Evolutionary conservation across 2,113 vertebrate genomes (phyloP).

Genomic region (Syngnathus scovelli): DNA sequence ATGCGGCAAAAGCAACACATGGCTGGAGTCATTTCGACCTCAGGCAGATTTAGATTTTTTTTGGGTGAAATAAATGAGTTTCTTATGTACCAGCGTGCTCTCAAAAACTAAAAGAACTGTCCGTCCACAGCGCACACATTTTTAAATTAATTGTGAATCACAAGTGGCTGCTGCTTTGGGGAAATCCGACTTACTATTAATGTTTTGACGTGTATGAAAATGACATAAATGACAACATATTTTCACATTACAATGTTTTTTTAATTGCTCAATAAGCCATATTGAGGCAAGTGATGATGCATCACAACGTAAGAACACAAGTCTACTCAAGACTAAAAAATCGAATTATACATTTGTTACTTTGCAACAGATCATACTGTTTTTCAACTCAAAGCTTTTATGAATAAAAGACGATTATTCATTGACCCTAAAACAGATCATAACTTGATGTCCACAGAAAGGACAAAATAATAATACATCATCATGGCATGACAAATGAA

Average conservation of each 20-base stretch:
- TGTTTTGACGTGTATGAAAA: not conserved
- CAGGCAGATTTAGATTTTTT: not conserved
- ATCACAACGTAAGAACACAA: slow-evolving; percentile 24
- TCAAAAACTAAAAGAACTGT: too few species aligned
- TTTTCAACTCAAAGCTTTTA: not conserved
- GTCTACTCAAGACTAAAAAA: slow-evolving; percentile 22
- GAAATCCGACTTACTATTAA: not conserved
- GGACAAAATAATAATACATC: not conserved
- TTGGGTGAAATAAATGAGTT: not conserved
- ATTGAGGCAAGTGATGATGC: slow-evolving; percentile 14
- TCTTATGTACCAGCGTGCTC: too few species aligned
- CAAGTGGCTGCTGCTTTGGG: too few species aligned
- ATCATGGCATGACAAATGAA: not conserved
- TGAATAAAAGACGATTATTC: not conserved
- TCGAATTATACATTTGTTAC: not conserved
- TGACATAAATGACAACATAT: not conserved
- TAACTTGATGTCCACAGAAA: not conserved
- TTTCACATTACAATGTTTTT: not conserved
- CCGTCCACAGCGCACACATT: too few species aligned
- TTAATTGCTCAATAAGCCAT: not conserved
- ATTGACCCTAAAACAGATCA: slow-evolving; percentile 9
- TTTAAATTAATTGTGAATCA: too few species aligned
- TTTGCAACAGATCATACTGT: not conserved
- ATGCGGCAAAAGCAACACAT: not conserved
- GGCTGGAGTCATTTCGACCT: not conserved